phyloP scores from a whole-genome alignment of 2,888 invertebrate species.

The Stegana nigrithorax region DNA sequence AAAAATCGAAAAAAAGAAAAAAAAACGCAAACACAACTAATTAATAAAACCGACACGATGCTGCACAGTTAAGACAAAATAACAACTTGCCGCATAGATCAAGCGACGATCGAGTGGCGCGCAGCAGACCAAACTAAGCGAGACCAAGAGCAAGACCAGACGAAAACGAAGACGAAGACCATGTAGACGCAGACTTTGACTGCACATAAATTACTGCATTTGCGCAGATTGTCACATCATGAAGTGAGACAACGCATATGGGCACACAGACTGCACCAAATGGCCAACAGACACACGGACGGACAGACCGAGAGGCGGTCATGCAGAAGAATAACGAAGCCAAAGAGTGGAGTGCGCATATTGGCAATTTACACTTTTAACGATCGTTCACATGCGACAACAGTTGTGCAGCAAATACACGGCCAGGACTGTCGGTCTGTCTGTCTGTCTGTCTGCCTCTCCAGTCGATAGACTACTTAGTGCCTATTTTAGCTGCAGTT shows the following conservation, averaged over 20 bases:
- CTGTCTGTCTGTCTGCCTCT: background rate
- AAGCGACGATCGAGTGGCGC: background rate
- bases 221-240: conserved; percentile 10
- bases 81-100: background rate
- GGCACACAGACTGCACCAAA: background rate
- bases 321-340: background rate
- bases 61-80: conserved; percentile 8
- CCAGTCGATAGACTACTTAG: conserved; percentile 48
- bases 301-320: background rate
- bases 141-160: too few species aligned
- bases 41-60: conserved; percentile 27
- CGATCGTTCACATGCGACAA: background rate
- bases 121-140: too few species aligned
- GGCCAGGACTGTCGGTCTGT: background rate
- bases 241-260: background rate
- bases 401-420: background rate
- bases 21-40: conserved; percentile 20
- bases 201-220: conserved; percentile 52
- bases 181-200: background rate
- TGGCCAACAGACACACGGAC: background rate
- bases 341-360: background rate
- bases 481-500: conserved; percentile 47
- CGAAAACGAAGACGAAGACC: too few species aligned
- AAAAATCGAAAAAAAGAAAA: too few species aligned
- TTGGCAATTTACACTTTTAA: background rate